Percentiles rank a stretch among this genome's conserved stretches.
Conservation (phyloP, 2,797 vertebrate genomes). For the Argyrosomus regius region DNA sequence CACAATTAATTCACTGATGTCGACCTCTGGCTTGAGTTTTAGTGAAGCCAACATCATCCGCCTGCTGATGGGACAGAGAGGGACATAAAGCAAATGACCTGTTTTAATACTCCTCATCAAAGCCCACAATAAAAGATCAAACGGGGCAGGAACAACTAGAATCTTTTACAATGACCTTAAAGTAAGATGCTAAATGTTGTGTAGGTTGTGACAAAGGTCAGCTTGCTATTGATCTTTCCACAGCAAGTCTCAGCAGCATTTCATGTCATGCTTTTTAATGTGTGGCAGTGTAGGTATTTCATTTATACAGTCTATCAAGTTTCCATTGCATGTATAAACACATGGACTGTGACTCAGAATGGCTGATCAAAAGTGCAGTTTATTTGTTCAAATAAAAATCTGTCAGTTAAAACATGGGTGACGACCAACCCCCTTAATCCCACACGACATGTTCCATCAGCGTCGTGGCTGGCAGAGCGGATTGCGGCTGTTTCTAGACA, state of each 20-base stretch:
- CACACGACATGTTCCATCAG: too few relatives aligned
- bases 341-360: not conserved
- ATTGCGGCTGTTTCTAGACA: too few relatives aligned
- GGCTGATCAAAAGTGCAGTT: not conserved
- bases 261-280: constrained; percentile 44
- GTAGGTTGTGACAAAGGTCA: constrained; percentile 70
- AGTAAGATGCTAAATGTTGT: constrained; percentile 51
- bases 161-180: constrained; percentile 67
- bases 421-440: too few relatives aligned
- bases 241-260: constrained; percentile 53
- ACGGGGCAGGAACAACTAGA: constrained; percentile 59
- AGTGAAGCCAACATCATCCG: constrained; percentile 69
- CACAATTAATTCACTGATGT: constrained; percentile 79
- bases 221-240: constrained; percentile 56
- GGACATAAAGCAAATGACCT: constrained; percentile 70
- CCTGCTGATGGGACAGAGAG: constrained; percentile 68
- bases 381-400: not conserved
- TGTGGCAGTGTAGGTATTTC: constrained; percentile 10
- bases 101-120: constrained; percentile 71
- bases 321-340: not conserved
- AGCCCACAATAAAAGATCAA: constrained; percentile 65
- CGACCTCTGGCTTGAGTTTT: constrained; percentile 80
- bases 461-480: too few relatives aligned
- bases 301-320: not conserved
- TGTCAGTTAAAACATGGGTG: not conserved